Evolutionary conservation across 2,113 vertebrate genomes (phyloP), one percentile per base, ranked within the genome.

Genomic region (Peucedramus taeniatus): DNA sequence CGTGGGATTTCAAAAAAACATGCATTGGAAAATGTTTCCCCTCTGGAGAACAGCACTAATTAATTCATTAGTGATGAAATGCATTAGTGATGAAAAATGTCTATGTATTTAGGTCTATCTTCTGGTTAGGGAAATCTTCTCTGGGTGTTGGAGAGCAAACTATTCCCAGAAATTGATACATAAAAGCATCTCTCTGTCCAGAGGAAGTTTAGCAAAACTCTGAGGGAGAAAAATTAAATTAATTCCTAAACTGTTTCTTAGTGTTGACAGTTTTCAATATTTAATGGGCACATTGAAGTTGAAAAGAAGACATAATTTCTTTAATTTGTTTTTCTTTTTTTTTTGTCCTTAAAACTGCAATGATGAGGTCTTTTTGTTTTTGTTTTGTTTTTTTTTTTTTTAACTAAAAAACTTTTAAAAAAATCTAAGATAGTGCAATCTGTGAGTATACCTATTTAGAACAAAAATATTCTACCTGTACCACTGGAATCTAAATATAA

Each of bases 21-120:
- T 4, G 15, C 44, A 83, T 81, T 77, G 53, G 68, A 90, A 79
- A 82, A 54, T 54, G 31, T 76, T 96, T 80, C 31, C 57, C 75
- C 79, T 61, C 72, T 87, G 69, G 89, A 85, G 70, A 96, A 16
- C 33, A 83, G 33, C 16, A 33, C 80, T 96, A 93, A 97, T 96
- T 94, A 96, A 97, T 95, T 96, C 89, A 94, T 96, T 97, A 95
- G 84, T 44, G 50, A 87, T 94, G 81, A 77, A 93, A 96, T 61
- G 28, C 83, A 88, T 78, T 83, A 77, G 57, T 68, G 78, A 91
- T 87, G 87, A 85, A 91, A 83, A 87, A 87, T 31, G 17, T 66
- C 88, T 82, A 39, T 82, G 82, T 85, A 93, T 95, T 95, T 95
- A 93, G 93, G 94, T 81, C 83, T 96, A 12, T 83, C 65, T 95